Percentiles rank a stretch among this genome's conserved stretches.
phyloP scores from a whole-genome alignment of 2,113 vertebrate genomes.

The Varanus komodoensis region DNA sequence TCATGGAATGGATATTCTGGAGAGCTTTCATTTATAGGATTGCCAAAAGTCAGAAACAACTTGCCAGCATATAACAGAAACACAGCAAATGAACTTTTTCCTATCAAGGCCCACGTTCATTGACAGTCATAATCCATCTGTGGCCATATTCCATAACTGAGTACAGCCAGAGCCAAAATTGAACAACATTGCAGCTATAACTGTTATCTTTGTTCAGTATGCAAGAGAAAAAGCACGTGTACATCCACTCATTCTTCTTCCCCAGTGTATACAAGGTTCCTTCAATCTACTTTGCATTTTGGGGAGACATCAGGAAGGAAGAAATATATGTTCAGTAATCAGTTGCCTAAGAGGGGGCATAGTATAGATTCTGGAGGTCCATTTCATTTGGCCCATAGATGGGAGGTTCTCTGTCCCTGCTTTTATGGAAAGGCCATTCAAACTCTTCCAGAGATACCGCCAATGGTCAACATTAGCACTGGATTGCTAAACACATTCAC shows the following conservation, averaged over 20 bases:
- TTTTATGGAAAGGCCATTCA: not conserved
- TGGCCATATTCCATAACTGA: too few species aligned
- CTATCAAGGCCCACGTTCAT: not conserved
- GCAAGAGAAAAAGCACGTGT: too few species aligned
- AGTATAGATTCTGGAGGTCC: too few species aligned
- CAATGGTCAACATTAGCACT: not conserved
- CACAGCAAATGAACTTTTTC: not conserved
- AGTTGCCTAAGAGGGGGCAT: too few species aligned
- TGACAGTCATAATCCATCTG: too few species aligned
- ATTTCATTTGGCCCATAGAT: not conserved
- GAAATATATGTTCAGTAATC: too few species aligned
- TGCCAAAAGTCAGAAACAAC: too few species aligned
- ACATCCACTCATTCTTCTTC: not conserved
- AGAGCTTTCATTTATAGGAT: too few species aligned
- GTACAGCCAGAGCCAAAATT: too few species aligned
- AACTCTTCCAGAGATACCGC: not conserved
- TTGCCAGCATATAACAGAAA: too few species aligned
- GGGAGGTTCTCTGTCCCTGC: not conserved
- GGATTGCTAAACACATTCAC: not conserved
- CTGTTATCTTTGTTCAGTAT: not conserved
- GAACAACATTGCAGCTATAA: not conserved
- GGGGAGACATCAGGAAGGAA: too few species aligned
- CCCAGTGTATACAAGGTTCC: not conserved
- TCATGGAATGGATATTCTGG: too few species aligned
- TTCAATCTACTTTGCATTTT: not conserved